A percentile compares a stretch with the other conserved stretches of the same genome.
phyloP scores from a whole-genome alignment of 2,113 vertebrate genomes.

The Embiotoca jacksoni region DNA sequence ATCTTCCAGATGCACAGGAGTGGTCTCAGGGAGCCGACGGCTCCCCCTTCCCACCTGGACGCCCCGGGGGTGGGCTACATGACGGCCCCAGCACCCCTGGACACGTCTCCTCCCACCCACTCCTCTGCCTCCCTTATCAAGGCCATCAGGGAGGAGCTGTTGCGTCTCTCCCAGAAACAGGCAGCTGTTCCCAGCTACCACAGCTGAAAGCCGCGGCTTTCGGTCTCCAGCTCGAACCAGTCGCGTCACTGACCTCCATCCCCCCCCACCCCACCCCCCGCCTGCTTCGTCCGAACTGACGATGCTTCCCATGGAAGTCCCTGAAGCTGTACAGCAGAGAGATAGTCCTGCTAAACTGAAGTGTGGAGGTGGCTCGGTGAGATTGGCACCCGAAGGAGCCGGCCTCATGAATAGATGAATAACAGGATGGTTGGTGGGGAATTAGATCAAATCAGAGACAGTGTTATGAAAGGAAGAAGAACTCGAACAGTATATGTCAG shows the following conservation, averaged over 20 bases:
- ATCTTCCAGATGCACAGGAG: conserved; percentile 91
- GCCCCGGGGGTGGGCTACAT: conserved; percentile 86
- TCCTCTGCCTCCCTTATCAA: conserved; percentile 98
- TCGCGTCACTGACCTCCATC: conserved; percentile 61
- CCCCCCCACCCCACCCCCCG: neutral
- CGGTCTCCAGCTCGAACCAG: conserved; percentile 43
- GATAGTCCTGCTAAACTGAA: conserved; percentile 54
- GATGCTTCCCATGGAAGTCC: conserved; percentile 81
- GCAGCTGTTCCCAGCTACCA: conserved; percentile 91
- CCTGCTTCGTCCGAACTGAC: conserved; percentile 58
- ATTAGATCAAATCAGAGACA: conserved; percentile 25
- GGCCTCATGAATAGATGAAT: neutral
- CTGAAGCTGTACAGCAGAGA: conserved; percentile 62
- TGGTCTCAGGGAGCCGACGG: conserved; percentile 87
- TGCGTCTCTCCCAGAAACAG: conserved; percentile 98
- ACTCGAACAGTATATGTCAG: conserved; percentile 9
- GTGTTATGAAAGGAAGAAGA: conserved; percentile 12
- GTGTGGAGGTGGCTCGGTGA: conserved; percentile 23
- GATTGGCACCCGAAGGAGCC: conserved; percentile 6
- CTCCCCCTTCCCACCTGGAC: conserved; percentile 87
- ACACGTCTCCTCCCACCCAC: conserved; percentile 90
- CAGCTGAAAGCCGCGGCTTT: conserved; percentile 86
- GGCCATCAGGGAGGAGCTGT: conserved; percentile 97
- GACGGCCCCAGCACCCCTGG: conserved; percentile 87
- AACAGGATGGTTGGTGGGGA: conserved; percentile 1